A percentile compares a stretch with the other conserved stretches of the same genome.
Conservation (phyloP, 1,140 invertebrate genomes). For the Magallana ariakensis region DNA sequence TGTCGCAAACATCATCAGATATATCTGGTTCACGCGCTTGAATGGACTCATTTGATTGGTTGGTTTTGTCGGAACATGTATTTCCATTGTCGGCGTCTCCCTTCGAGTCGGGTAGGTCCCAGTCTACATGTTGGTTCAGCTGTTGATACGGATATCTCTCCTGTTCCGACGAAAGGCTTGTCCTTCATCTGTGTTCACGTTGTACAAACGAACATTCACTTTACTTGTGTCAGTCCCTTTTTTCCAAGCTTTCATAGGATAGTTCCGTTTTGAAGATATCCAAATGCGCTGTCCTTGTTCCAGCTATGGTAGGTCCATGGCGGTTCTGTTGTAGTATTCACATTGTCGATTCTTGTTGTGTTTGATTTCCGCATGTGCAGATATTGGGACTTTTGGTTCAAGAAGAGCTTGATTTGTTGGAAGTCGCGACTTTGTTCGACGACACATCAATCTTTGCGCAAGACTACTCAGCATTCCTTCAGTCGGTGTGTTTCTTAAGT, state of each 20-base stretch:
- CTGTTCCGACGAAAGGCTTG: not conserved
- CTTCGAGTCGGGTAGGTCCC: not conserved
- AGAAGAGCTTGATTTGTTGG: not conserved
- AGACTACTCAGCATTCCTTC: slow-evolving; percentile 34
- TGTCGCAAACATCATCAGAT: not conserved
- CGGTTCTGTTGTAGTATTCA: not conserved
- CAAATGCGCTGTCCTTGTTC: not conserved
- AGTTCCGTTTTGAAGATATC: not conserved
- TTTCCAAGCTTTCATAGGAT: not conserved
- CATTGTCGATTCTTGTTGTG: not conserved
- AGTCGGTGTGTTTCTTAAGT: slow-evolving; percentile 48
- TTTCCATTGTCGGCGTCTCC: not conserved
- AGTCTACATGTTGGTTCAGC: slow-evolving; percentile 8
- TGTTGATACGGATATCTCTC: not conserved
- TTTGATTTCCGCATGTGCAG: not conserved
- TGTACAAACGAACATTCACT: not conserved
- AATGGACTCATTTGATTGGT: not conserved
- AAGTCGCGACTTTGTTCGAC: slow-evolving; percentile 28
- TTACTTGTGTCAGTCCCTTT: not conserved
- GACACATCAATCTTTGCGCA: slow-evolving; percentile 27
- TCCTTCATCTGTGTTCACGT: not conserved
- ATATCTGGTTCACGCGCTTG: not conserved
- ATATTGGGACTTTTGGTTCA: not conserved
- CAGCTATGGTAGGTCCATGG: not conserved
- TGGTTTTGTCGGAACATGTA: not conserved